Evolutionary conservation across 2,888 invertebrate genomes (phyloP).

Genomic region (Eupithecia centaureata): DNA sequence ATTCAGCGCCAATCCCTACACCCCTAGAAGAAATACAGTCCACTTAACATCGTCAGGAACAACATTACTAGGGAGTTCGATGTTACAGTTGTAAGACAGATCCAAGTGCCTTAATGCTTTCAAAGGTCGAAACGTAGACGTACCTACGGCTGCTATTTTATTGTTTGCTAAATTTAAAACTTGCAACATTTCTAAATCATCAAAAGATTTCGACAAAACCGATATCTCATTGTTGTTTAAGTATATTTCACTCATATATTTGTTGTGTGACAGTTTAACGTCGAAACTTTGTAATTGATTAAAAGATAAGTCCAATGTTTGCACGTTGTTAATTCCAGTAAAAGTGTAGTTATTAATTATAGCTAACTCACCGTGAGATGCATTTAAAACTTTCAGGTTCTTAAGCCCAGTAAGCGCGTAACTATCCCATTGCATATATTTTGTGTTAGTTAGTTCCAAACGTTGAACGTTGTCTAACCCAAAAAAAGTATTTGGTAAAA

Average conservation of each 20-base stretch:
- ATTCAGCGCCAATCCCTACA: no score
- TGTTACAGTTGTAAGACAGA: constrained; percentile 19
- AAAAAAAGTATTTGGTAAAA: constrained; percentile 22
- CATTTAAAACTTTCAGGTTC: constrained; percentile 19
- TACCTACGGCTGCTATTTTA: constrained; percentile 10
- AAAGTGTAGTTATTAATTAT: constrained; percentile 22
- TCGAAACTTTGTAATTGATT: constrained; percentile 23
- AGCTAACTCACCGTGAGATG: constrained; percentile 17
- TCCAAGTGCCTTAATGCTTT: constrained; percentile 13
- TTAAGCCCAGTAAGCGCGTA: constrained; percentile 19
- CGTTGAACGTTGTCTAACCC: constrained; percentile 24
- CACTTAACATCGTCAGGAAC: no score
- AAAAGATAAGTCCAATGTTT: constrained; percentile 22
- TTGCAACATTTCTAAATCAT: constrained; percentile 2
- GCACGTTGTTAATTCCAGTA: constrained; percentile 16
- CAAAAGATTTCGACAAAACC: constrained; percentile 11
- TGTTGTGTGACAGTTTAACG: constrained; percentile 14
- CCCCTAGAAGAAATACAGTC: no score
- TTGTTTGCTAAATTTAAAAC: constrained; percentile 22
- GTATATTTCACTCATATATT: constrained; percentile 15
- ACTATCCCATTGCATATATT: constrained; percentile 15
- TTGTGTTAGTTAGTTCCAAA: constrained; percentile 20
- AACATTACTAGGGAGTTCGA: constrained; percentile 17
- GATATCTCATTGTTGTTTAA: constrained; percentile 24
- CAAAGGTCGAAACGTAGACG: constrained; percentile 16